Percentiles rank a stretch among this genome's conserved stretches.
Conservation (phyloP, 2,113 vertebrate genomes). For the Podocnemis expansa region DNA sequence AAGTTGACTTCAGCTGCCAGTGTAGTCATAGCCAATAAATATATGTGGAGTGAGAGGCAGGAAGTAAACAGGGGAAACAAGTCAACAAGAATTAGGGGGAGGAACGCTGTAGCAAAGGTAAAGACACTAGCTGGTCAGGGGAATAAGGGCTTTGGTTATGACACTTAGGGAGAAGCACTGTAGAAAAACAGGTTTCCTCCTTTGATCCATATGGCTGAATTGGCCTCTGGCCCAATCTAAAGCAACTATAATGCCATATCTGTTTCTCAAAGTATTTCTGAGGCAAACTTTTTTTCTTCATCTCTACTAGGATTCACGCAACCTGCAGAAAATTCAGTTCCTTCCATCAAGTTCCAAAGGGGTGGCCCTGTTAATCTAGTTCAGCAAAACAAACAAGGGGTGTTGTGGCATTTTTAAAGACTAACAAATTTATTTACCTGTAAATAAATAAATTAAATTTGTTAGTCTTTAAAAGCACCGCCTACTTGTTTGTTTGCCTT, state of each 20-base stretch:
- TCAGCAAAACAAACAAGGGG: not conserved
- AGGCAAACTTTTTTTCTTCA: too few species aligned
- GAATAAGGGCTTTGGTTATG: not conserved
- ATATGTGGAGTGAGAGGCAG: not conserved
- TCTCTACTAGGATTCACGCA: too few species aligned
- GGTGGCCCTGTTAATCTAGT: too few species aligned
- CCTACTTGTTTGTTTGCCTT: not conserved
- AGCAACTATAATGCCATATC: too few species aligned
- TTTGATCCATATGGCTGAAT: not conserved
- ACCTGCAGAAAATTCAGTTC: too few species aligned
- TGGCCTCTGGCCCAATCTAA: too few species aligned
- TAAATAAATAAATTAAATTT: too few species aligned
- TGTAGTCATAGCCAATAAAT: too few species aligned
- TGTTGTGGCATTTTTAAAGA: not conserved
- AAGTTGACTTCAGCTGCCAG: too few species aligned
- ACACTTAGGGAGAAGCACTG: not conserved
- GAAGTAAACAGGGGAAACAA: not conserved
- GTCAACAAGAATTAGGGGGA: not conserved
- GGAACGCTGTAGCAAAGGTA: not conserved
- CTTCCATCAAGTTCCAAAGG: too few species aligned
- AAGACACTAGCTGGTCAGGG: not conserved
- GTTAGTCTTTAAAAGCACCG: too few species aligned
- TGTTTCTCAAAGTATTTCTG: too few species aligned
- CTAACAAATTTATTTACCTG: not conserved
- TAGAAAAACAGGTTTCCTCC: not conserved